Evolutionary conservation across 2,888 invertebrate genomes (phyloP).

Genomic region (Amiota communis): DNA sequence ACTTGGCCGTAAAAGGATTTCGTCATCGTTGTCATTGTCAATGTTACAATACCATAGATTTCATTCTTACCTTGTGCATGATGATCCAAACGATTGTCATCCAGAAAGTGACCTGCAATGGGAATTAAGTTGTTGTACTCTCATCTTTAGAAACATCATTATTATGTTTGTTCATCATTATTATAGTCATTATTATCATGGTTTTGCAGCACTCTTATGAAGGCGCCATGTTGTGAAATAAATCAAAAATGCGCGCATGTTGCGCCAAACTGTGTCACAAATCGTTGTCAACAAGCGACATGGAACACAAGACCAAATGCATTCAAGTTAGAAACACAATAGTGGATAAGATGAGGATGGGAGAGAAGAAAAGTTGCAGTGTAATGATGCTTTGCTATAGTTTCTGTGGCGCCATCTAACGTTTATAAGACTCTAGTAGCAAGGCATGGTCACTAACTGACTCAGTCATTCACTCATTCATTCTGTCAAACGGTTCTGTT

Average conservation of each 20-base stretch:
- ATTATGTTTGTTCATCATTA: not conserved
- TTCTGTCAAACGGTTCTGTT: not conserved
- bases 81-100: slow-evolving; percentile 73
- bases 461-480: not conserved
- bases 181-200: not conserved
- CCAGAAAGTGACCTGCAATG: slow-evolving; percentile 72
- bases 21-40: slow-evolving; percentile 1
- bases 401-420: slow-evolving; percentile 62
- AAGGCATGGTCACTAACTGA: not conserved
- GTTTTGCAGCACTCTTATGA: not conserved
- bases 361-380: slow-evolving; percentile 34
- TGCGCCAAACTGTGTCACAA: slow-evolving; percentile 21
- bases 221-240: slow-evolving; percentile 14
- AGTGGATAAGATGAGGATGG: no score
- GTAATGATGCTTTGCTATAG: slow-evolving; percentile 53
- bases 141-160: slow-evolving; percentile 26
- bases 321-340: no score
- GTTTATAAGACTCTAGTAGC: slow-evolving; percentile 29
- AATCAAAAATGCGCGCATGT: slow-evolving; percentile 24
- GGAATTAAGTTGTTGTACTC: slow-evolving; percentile 59
- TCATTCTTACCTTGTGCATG: slow-evolving; percentile 69
- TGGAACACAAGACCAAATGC: no score
- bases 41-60: not conserved
- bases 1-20: slow-evolving; percentile 17
- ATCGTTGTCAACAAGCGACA: not conserved